A percentile compares a stretch with the other conserved stretches of the same genome.
phyloP scores from a whole-genome alignment of 2,888 invertebrate genomes.

The Synergus laeviventris region DNA sequence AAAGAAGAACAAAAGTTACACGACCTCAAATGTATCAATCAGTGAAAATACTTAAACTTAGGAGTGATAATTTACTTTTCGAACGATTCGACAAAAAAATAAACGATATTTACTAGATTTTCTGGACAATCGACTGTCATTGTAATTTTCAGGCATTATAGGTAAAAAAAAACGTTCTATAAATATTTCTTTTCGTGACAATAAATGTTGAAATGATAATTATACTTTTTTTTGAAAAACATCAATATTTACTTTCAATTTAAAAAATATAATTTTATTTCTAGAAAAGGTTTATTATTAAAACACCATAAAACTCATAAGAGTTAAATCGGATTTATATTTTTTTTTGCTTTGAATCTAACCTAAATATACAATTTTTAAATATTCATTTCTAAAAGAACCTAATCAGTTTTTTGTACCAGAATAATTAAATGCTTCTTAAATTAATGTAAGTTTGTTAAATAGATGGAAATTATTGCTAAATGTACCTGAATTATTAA shows the following conservation, averaged over 20 bases:
- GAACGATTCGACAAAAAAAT: not conserved
- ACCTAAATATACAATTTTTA: not conserved
- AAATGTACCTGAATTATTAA: not conserved
- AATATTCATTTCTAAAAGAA: not conserved
- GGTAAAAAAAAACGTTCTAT: constrained; percentile 11
- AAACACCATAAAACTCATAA: not conserved
- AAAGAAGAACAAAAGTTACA: not conserved
- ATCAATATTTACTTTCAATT: not conserved
- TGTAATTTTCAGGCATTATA: not conserved
- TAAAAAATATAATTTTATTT: not conserved
- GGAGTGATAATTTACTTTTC: not conserved
- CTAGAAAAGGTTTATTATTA: not conserved
- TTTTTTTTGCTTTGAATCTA: not conserved
- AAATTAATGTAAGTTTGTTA: not conserved
- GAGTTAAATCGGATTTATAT: not conserved
- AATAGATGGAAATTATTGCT: not conserved
- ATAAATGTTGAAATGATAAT: not conserved
- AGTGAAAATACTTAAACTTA: not conserved
- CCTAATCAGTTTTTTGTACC: not conserved
- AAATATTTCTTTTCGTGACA: not conserved
- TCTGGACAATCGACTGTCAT: not conserved
- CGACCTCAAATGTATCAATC: not conserved
- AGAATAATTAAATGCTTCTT: not conserved
- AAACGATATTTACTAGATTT: not conserved
- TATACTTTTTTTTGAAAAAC: not conserved